phyloP scores from a whole-genome alignment of 2,797 vertebrate species.

The Sebastes minor region DNA sequence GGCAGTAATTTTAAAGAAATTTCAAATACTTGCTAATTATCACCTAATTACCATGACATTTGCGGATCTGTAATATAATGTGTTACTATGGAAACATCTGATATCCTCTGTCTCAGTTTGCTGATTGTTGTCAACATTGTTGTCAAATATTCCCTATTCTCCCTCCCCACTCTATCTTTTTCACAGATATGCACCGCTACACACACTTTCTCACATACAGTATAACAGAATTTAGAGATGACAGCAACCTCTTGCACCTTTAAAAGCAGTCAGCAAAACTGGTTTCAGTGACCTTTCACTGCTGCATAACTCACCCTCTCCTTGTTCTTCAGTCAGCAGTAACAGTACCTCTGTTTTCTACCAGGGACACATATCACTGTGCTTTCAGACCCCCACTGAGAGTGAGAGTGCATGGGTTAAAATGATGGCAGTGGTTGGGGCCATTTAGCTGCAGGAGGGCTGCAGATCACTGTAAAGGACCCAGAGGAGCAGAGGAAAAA shows the following conservation, averaged over 20 bases:
- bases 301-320: neutral
- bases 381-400: no score
- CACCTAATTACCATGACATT: no score
- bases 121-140: neutral
- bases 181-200: neutral
- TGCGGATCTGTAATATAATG: no score
- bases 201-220: neutral
- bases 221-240: neutral
- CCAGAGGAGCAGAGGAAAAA: conserved; percentile 1
- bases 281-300: neutral
- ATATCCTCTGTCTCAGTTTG: neutral
- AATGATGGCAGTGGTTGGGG: neutral
- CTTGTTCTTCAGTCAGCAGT: neutral
- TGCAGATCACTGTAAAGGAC: neutral
- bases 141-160: neutral
- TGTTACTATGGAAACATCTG: neutral
- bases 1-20: no score
- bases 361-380: neutral
- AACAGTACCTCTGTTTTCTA: neutral
- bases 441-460: neutral
- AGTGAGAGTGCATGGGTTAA: neutral
- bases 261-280: neutral
- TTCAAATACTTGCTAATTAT: no score
- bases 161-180: neutral
- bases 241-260: neutral